Conservation (phyloP, 2,888 invertebrate genomes). For the Stomorhina lunata region DNA sequence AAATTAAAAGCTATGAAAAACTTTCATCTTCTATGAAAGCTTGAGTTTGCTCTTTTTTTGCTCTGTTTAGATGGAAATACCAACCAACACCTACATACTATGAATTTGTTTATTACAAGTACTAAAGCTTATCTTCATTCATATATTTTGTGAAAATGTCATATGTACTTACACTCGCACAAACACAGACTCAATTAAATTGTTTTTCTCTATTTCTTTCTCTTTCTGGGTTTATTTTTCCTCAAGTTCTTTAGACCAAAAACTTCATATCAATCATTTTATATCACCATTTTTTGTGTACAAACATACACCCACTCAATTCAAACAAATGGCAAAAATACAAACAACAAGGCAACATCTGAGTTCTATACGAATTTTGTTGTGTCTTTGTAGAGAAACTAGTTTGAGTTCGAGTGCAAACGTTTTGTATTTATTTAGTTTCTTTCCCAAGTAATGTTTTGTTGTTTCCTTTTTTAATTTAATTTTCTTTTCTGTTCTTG, state of each 20-base stretch:
- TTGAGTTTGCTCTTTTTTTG: background rate
- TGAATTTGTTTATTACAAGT: slow-evolving; percentile 3
- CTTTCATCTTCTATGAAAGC: slow-evolving; percentile 52
- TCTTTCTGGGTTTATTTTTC: background rate
- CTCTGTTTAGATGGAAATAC: background rate
- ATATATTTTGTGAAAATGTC: slow-evolving; percentile 16
- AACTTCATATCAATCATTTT: slow-evolving; percentile 36
- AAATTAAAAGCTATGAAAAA: slow-evolving; percentile 24
- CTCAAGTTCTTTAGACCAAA: background rate
- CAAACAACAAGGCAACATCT: background rate
- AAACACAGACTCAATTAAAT: background rate
- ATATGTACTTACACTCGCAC: background rate
- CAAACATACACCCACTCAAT: slow-evolving; percentile 33
- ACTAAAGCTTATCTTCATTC: slow-evolving; percentile 37
- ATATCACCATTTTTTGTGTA: slow-evolving; percentile 2
- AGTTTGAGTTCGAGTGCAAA: background rate
- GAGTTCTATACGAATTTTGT: background rate
- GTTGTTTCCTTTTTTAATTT: too few relatives aligned
- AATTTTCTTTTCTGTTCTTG: background rate
- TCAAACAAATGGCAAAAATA: background rate
- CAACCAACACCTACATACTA: slow-evolving; percentile 42
- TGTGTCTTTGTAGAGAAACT: too few relatives aligned
- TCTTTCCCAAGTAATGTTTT: background rate
- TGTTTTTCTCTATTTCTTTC: background rate
- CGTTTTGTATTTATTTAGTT: background rate